Conservation (phyloP, 2,888 invertebrate species). For the Himalopsyche tibetana region DNA sequence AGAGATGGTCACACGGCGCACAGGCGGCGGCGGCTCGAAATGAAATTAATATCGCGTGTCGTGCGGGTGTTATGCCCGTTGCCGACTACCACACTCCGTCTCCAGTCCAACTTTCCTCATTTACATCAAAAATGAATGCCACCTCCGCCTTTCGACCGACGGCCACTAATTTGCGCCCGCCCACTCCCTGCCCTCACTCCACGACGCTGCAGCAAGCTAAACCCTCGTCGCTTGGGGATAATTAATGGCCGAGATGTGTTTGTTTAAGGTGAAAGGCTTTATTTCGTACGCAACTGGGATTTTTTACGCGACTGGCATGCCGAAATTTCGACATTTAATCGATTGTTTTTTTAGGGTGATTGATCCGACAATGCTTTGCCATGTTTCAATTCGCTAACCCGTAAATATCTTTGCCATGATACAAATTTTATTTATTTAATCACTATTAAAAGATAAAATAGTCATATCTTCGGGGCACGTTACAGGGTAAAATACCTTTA, state of each 20-base stretch:
- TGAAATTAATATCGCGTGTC: conserved; percentile 40
- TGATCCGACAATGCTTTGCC: not conserved
- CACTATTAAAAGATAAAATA: too few relatives aligned
- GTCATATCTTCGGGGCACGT: too few relatives aligned
- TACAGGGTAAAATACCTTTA: too few relatives aligned
- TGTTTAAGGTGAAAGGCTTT: conserved; percentile 56
- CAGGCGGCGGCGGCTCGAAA: not conserved
- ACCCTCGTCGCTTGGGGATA: conserved; percentile 49
- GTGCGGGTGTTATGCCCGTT: conserved; percentile 44
- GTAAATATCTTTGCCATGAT: too few relatives aligned
- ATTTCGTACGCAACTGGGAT: conserved; percentile 16
- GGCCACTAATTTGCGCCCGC: conserved; percentile 50
- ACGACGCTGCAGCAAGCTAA: conserved; percentile 33
- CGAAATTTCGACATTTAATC: conserved; percentile 15
- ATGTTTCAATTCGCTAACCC: too few relatives aligned
- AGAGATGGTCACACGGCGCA: not conserved
- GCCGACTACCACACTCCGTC: not conserved
- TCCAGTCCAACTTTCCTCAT: conserved; percentile 52
- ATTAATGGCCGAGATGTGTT: conserved; percentile 56
- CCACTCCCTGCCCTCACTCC: not conserved
- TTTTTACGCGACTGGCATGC: conserved; percentile 43
- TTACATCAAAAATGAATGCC: conserved; percentile 48
- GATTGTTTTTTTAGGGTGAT: conserved; percentile 1
- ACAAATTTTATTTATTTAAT: too few relatives aligned
- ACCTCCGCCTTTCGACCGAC: conserved; percentile 40